Percentiles rank a stretch among this genome's conserved stretches.
Conservation (phyloP, 1,140 invertebrate genomes). For the Aricia agestis region DNA sequence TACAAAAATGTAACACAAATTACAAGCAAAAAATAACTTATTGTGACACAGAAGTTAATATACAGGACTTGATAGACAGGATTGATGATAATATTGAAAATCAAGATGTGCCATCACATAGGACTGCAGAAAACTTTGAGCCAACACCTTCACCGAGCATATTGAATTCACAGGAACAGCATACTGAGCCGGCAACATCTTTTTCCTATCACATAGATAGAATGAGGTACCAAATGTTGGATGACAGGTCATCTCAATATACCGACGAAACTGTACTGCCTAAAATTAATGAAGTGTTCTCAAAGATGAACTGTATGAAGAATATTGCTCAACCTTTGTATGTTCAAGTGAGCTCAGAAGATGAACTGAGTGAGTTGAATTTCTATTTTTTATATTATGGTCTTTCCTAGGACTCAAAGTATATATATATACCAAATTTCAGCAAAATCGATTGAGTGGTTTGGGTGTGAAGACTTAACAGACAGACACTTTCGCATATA, state of each 20-base stretch:
- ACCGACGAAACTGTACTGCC: slow-evolving; percentile 34
- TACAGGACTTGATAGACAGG: slow-evolving; percentile 23
- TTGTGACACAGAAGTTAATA: slow-evolving; percentile 21
- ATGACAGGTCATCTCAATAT: slow-evolving; percentile 25
- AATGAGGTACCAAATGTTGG: not conserved
- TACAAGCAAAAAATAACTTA: slow-evolving; percentile 17
- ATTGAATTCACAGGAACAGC: not conserved
- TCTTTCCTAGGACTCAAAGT: no score
- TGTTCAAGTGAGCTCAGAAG: slow-evolving; percentile 47
- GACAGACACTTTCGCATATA: no score
- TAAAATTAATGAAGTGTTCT: slow-evolving; percentile 45
- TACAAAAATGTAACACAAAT: slow-evolving; percentile 34
- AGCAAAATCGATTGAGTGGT: no score
- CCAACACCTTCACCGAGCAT: not conserved
- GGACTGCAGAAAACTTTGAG: not conserved
- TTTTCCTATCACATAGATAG: not conserved
- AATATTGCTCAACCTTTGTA: slow-evolving; percentile 41
- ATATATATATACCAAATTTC: no score
- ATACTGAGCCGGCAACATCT: not conserved
- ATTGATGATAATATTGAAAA: slow-evolving; percentile 20
- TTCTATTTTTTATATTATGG: no score
- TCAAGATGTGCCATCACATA: slow-evolving; percentile 22
- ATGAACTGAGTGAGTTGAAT: slow-evolving; percentile 40
- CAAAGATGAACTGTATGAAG: slow-evolving; percentile 34
- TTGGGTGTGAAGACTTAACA: no score